Percentiles rank a stretch among this genome's conserved stretches.
These are phyloP conservation scores for Tragelaphus strepsiceros DNA, from an alignment of 2,113 vertebrate species.

Conservation along the genomic window DNA sequence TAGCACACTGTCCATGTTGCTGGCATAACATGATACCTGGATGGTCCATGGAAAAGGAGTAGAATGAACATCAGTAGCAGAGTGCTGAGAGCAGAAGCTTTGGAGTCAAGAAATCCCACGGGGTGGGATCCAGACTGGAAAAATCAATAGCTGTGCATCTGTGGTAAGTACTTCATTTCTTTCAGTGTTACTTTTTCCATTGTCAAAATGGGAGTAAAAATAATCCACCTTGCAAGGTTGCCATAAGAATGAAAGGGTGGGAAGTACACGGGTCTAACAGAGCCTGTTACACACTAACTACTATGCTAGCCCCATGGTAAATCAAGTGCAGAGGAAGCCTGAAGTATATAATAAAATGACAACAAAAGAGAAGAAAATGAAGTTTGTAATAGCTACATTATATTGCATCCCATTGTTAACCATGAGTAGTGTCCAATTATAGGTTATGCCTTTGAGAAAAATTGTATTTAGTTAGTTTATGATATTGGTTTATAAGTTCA, in stretches of 20 bases:
- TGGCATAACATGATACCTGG: too few species aligned
- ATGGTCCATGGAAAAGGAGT: not conserved
- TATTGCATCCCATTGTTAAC: not conserved
- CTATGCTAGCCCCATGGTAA: not conserved
- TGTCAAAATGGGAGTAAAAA: not conserved
- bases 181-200: not conserved
- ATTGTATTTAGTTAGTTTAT: slow-evolving; percentile 45
- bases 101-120: not conserved
- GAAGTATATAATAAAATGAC: too few species aligned
- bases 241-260: not conserved
- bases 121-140: not conserved
- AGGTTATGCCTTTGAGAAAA: slow-evolving; percentile 55
- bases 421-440: slow-evolving; percentile 46
- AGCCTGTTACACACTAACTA: not conserved
- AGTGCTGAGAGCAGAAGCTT: accelerated
- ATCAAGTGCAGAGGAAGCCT: not conserved
- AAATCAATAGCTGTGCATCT: not conserved
- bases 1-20: not conserved
- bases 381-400: not conserved
- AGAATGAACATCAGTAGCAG: not conserved
- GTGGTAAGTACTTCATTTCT: not conserved
- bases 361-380: not conserved
- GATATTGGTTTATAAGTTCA: slow-evolving; percentile 47
- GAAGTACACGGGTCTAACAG: not conserved
- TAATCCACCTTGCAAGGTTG: not conserved